phyloP scores from a whole-genome alignment of 2,888 invertebrate species.

The Napeogenes inachia region DNA sequence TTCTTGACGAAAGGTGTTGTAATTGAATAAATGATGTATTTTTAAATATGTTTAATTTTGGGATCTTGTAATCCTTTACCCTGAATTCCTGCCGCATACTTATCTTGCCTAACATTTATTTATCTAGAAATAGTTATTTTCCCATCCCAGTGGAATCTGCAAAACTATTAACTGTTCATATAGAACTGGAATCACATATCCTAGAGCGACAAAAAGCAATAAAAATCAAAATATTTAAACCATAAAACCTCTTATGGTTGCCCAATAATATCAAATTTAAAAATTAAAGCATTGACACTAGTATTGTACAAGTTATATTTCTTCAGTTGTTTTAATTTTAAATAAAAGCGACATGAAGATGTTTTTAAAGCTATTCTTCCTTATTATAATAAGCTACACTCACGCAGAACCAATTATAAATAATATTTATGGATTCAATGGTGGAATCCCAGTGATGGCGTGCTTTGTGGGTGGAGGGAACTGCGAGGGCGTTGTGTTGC shows the following conservation, averaged over 20 bases:
- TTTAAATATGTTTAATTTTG: slow-evolving; percentile 37
- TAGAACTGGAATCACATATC: no score
- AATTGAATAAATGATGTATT: slow-evolving; percentile 75
- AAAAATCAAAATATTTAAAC: no score
- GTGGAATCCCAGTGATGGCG: slow-evolving; percentile 21
- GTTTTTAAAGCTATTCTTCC: slow-evolving; percentile 13
- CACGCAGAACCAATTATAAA: slow-evolving; percentile 19
- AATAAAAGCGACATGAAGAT: slow-evolving; percentile 2
- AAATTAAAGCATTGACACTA: background rate
- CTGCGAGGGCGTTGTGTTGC: slow-evolving; percentile 31
- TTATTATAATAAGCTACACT: slow-evolving; percentile 11
- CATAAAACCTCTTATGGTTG: no score
- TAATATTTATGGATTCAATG: slow-evolving; percentile 14
- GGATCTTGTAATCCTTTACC: background rate
- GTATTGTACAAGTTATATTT: background rate
- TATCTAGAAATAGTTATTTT: no score
- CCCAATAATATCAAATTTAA: no score
- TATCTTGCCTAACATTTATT: no score
- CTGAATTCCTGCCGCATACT: no score
- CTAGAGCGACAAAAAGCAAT: no score
- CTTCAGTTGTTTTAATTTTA: background rate
- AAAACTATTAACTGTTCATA: no score
- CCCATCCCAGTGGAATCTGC: no score
- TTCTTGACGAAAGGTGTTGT: slow-evolving; percentile 72
- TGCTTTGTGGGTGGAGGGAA: slow-evolving; percentile 15